phyloP scores from a whole-genome alignment of 2,797 vertebrate genomes.

The Molossus molossus region DNA sequence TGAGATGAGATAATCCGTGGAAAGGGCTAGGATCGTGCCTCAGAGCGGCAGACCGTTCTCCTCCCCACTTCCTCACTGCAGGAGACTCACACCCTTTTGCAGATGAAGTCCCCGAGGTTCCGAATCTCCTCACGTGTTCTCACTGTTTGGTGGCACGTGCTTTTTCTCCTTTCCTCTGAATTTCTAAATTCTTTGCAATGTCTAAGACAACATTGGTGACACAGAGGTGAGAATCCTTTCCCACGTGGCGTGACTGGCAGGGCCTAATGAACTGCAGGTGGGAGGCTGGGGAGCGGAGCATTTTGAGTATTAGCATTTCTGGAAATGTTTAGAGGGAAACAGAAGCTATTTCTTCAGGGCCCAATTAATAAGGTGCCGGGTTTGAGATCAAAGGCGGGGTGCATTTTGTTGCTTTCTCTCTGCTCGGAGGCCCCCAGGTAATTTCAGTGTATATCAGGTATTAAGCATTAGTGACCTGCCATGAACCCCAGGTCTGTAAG shows the following conservation, averaged over 20 bases:
- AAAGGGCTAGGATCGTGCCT: neutral
- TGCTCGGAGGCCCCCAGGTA: neutral
- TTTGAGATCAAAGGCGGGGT: neutral
- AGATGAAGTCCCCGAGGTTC: neutral
- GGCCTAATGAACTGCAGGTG: neutral
- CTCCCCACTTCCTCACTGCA: neutral
- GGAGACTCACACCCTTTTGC: neutral
- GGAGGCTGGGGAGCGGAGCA: no score
- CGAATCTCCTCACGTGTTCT: neutral
- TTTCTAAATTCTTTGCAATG: conserved; percentile 19
- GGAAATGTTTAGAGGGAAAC: neutral
- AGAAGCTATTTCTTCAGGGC: neutral
- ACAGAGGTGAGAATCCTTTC: neutral
- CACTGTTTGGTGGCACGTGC: neutral
- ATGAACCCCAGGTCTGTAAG: neutral
- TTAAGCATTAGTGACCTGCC: neutral
- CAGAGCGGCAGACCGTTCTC: accelerated
- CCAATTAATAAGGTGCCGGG: neutral
- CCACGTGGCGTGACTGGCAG: neutral
- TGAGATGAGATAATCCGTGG: neutral
- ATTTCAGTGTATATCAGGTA: neutral
- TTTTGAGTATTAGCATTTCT: neutral
- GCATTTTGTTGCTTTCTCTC: neutral
- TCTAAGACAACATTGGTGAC: neutral
- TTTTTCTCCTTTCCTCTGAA: neutral